phyloP scores from a whole-genome alignment of 2,888 invertebrate genomes.

The Pristionchus exspectatus region DNA sequence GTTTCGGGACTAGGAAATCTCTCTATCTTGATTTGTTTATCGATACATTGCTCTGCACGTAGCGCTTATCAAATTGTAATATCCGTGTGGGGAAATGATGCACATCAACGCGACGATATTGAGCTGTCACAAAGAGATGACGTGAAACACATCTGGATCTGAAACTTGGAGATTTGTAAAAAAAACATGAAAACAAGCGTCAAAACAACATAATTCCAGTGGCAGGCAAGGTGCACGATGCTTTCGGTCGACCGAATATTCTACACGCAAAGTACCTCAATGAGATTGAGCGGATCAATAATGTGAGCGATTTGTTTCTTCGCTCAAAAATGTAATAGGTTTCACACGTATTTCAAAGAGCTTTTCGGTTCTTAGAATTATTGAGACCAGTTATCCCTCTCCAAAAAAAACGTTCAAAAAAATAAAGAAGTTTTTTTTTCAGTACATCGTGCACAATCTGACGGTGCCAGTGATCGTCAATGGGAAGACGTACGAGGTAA shows the following conservation, averaged over 20 bases:
- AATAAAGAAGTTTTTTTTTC: too few species aligned
- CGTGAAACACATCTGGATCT: not conserved
- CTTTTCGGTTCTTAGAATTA: not conserved
- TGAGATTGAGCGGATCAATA: conserved; percentile 76
- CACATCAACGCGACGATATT: too few species aligned
- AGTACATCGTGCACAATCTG: conserved; percentile 75
- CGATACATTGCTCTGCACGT: not conserved
- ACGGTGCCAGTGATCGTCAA: conserved; percentile 73
- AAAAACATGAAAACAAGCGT: not conserved
- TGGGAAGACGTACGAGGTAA: conserved; percentile 68
- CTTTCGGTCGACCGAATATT: conserved; percentile 75
- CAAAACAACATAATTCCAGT: conserved; percentile 55
- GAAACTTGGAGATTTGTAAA: not conserved
- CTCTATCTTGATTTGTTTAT: not conserved
- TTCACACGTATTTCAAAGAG: not conserved
- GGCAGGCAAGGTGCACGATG: conserved; percentile 68
- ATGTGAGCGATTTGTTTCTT: conserved; percentile 56
- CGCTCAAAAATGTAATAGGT: not conserved
- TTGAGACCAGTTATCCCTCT: not conserved
- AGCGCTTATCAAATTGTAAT: not conserved
- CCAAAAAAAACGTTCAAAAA: not conserved
- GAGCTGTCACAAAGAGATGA: not conserved
- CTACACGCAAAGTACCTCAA: conserved; percentile 71
- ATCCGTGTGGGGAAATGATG: too few species aligned
- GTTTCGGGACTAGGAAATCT: not conserved